Conservation (phyloP, 2,797 vertebrate species). For the Mareca strepera region DNA sequence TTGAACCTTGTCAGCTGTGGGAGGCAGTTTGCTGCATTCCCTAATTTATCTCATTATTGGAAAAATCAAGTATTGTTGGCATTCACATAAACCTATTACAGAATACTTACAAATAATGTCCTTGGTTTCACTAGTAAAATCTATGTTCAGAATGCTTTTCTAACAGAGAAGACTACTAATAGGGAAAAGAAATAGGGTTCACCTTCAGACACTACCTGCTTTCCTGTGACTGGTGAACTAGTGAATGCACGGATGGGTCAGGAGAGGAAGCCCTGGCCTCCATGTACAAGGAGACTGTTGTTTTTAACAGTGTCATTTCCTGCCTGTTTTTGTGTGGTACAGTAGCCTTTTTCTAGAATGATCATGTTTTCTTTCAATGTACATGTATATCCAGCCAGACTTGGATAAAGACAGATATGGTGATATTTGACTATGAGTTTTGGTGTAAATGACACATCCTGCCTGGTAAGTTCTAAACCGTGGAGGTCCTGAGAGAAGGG, state of each 20-base stretch:
- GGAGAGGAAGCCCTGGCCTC: not conserved
- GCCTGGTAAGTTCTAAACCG: not conserved
- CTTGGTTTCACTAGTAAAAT: not conserved
- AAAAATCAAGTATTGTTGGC: not conserved
- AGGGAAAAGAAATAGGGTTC: not conserved
- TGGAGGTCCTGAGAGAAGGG: not conserved
- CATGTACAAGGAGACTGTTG: accelerated
- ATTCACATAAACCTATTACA: not conserved
- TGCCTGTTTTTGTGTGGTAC: not conserved
- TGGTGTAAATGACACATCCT: not conserved
- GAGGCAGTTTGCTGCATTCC: not conserved
- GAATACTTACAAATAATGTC: not conserved
- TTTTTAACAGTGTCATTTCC: accelerated
- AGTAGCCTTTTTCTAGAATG: not conserved
- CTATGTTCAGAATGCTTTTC: not conserved
- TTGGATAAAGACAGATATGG: not conserved
- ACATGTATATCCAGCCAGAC: not conserved
- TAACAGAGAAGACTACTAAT: not conserved
- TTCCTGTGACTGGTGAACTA: not conserved
- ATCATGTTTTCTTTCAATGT: not conserved
- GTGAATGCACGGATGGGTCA: accelerated
- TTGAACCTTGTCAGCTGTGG: not conserved
- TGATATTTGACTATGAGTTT: not conserved
- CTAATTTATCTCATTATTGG: not conserved
- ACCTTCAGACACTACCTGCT: not conserved